phyloP scores from a whole-genome alignment of 2,113 vertebrate genomes.

The Accipiter cooperii region DNA sequence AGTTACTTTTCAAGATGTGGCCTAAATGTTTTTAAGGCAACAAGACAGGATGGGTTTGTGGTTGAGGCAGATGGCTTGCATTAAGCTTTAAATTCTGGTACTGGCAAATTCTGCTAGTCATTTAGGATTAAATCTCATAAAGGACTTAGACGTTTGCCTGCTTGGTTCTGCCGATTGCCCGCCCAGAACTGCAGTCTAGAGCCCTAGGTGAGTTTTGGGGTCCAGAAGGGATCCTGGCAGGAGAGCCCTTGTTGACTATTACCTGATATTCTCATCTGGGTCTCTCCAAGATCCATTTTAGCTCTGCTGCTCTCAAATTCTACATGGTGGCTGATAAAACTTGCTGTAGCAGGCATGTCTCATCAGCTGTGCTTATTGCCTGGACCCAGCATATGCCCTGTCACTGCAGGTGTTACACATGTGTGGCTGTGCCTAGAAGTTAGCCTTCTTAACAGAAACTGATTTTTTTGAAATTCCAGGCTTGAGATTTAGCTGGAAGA shows the following conservation, averaged over 20 bases:
- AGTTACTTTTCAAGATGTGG: neutral
- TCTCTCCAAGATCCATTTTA: neutral
- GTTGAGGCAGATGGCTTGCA: neutral
- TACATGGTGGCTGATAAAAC: neutral
- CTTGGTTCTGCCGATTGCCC: neutral
- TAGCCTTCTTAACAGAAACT: neutral
- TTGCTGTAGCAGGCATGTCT: neutral
- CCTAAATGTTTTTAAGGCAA: neutral
- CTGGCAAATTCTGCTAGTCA: neutral
- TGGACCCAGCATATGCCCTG: neutral
- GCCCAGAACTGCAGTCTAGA: neutral
- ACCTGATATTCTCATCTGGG: neutral
- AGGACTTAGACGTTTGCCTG: rapidly evolving
- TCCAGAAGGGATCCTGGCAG: neutral
- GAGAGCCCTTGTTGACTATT: neutral
- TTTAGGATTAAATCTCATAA: neutral
- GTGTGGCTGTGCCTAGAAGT: neutral
- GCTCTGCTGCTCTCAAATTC: neutral
- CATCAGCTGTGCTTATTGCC: neutral
- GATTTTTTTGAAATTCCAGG: neutral
- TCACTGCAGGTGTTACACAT: neutral
- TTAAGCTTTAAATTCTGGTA: neutral
- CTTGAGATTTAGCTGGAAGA: neutral
- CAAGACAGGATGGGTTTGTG: neutral
- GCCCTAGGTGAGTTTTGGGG: rapidly evolving